Conservation (phyloP, 1,140 invertebrate genomes). For the Pogonomyrmex barbatus region DNA sequence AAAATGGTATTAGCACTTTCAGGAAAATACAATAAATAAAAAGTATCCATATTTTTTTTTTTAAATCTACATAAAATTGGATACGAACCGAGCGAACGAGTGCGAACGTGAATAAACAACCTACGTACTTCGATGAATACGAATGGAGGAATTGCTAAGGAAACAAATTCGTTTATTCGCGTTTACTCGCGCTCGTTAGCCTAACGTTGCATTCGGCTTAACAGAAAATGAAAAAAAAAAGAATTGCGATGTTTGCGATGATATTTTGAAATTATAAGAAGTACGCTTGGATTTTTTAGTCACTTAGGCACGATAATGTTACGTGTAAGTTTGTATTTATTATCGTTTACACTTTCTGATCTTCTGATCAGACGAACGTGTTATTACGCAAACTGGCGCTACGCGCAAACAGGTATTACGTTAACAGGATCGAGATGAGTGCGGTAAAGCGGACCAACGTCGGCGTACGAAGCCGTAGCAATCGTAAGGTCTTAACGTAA, state of each 20-base stretch:
- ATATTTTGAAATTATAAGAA: background rate
- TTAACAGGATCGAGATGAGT: conserved; percentile 33
- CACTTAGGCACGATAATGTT: background rate
- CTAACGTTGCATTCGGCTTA: background rate
- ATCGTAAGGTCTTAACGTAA: conserved; percentile 56
- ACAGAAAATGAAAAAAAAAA: background rate
- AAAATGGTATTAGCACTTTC: background rate
- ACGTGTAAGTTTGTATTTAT: background rate
- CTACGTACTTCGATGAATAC: background rate
- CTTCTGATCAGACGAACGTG: background rate
- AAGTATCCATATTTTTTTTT: background rate
- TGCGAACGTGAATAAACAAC: background rate
- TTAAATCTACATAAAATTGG: background rate
- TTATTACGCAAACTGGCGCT: background rate
- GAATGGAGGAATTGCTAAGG: too few relatives aligned
- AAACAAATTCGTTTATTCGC: background rate
- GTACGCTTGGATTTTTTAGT: background rate
- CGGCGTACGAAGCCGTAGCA: conserved; percentile 28
- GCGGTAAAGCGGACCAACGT: conserved; percentile 16
- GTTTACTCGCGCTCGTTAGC: background rate
- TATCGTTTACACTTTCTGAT: background rate
- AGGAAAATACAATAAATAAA: background rate
- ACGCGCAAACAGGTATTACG: conserved; percentile 7
- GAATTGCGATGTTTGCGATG: background rate
- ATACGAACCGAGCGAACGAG: background rate